Percentiles rank a stretch among this genome's conserved stretches.
Evolutionary conservation across 2,888 invertebrate genomes (phyloP).

Genomic region (Hemistola chrysoprasaria): DNA sequence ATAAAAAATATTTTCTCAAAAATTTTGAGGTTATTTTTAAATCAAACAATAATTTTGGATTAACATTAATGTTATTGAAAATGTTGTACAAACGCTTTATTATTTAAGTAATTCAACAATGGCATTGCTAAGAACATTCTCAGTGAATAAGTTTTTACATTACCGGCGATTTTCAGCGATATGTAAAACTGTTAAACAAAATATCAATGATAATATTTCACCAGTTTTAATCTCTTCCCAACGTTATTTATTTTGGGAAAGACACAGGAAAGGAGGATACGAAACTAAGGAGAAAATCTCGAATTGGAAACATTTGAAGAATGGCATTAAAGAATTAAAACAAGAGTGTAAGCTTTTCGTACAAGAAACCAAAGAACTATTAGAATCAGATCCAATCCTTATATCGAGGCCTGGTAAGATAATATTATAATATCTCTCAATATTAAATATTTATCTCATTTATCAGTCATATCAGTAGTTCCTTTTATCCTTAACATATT

Average conservation of each 20-base stretch:
- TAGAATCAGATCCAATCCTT: slow-evolving; percentile 84
- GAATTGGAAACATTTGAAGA: slow-evolving; percentile 79
- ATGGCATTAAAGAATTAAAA: slow-evolving; percentile 85
- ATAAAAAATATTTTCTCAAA: too few species aligned
- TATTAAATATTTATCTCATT: too few species aligned
- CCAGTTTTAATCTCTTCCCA: slow-evolving; percentile 39
- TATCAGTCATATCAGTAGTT: too few species aligned
- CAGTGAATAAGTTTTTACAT: slow-evolving; percentile 33
- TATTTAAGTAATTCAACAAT: slow-evolving; percentile 18
- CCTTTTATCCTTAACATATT: too few species aligned
- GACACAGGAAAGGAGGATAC: slow-evolving; percentile 84
- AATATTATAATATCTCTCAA: too few species aligned
- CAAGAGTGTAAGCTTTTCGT: slow-evolving; percentile 85
- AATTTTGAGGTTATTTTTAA: slow-evolving; percentile 11
- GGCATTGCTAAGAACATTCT: slow-evolving; percentile 38
- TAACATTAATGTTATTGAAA: background rate
- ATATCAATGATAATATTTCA: slow-evolving; percentile 29
- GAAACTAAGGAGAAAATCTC: slow-evolving; percentile 61
- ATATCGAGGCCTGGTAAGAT: slow-evolving; percentile 74
- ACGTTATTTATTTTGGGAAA: slow-evolving; percentile 79
- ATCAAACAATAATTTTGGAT: background rate
- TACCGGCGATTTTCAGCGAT: slow-evolving; percentile 43
- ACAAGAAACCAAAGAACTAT: slow-evolving; percentile 85
- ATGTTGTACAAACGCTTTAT: slow-evolving; percentile 5
- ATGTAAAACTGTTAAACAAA: slow-evolving; percentile 38